phyloP scores from a whole-genome alignment of 2,888 invertebrate genomes.

The Eilema sororculum region DNA sequence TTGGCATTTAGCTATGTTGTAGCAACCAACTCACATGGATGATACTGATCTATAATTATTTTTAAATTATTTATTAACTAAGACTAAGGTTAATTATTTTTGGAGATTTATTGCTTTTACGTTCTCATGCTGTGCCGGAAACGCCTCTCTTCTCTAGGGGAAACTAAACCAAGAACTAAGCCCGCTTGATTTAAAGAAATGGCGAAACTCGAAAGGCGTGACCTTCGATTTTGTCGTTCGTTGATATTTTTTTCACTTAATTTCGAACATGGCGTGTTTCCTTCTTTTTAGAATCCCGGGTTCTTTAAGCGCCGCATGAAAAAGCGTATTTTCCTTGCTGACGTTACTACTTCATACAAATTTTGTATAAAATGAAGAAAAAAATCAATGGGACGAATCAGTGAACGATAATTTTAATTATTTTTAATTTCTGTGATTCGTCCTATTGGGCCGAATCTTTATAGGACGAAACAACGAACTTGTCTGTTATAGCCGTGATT shows the following conservation, averaged over 20 bases:
- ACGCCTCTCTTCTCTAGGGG: neutral
- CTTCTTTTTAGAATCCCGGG: too few relatives aligned
- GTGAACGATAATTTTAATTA: too few relatives aligned
- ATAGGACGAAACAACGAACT: too few relatives aligned
- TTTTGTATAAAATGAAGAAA: too few relatives aligned
- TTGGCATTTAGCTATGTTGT: constrained; percentile 15
- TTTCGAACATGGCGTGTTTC: too few relatives aligned
- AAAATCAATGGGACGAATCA: too few relatives aligned
- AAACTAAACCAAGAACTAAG: neutral
- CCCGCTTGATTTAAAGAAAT: neutral
- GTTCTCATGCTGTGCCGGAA: neutral
- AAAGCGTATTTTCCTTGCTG: too few relatives aligned
- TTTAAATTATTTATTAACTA: constrained; percentile 14
- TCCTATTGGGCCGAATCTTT: too few relatives aligned
- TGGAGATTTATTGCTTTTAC: constrained; percentile 17
- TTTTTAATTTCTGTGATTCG: too few relatives aligned
- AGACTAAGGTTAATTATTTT: constrained; percentile 15
- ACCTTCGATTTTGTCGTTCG: too few relatives aligned
- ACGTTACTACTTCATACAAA: too few relatives aligned
- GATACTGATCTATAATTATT: constrained; percentile 16
- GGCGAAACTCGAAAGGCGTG: neutral
- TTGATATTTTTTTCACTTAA: neutral
- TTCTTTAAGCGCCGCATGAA: too few relatives aligned
- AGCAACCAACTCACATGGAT: constrained; percentile 3
- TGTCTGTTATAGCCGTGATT: neutral